Evolutionary conservation across 2,113 vertebrate species (phyloP).

Genomic region (Electrona antarctica): DNA sequence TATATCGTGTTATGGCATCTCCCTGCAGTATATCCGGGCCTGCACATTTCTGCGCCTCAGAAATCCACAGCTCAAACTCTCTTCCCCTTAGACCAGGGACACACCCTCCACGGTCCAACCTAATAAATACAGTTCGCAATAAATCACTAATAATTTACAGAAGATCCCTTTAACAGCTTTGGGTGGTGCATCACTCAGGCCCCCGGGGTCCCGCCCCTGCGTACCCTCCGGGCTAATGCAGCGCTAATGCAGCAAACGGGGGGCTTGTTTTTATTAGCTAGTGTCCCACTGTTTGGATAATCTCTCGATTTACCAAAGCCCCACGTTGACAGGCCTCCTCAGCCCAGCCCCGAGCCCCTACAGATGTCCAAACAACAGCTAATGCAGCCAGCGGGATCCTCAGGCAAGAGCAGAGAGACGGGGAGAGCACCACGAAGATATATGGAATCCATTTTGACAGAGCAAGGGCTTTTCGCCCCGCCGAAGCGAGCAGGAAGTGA

Average conservation of each 20-base stretch:
- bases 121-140: conserved; percentile 58
- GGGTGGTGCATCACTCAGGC: conserved; percentile 64
- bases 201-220: conserved; percentile 39
- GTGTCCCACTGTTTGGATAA: conserved; percentile 80
- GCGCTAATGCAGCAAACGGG: conserved; percentile 74
- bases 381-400: conserved; percentile 71
- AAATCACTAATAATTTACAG: conserved; percentile 76
- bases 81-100: conserved; percentile 47
- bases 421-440: conserved; percentile 17
- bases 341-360: conserved; percentile 56
- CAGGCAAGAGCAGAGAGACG: conserved; percentile 2
- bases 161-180: conserved; percentile 72
- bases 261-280: conserved; percentile 79
- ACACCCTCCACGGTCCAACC: conserved; percentile 48
- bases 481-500: conserved; percentile 16
- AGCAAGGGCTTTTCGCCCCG: conserved; percentile 32
- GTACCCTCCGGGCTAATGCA: conserved; percentile 69
- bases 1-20: background rate
- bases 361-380: conserved; percentile 82
- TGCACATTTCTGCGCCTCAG: conserved; percentile 8
- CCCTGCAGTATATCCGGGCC: background rate
- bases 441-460: conserved; percentile 41
- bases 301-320: conserved; percentile 77
- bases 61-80: background rate
- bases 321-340: conserved; percentile 73